Base-by-base conservation (phyloP, 2,888 invertebrate genomes). In the Dynastes maya region DNA sequence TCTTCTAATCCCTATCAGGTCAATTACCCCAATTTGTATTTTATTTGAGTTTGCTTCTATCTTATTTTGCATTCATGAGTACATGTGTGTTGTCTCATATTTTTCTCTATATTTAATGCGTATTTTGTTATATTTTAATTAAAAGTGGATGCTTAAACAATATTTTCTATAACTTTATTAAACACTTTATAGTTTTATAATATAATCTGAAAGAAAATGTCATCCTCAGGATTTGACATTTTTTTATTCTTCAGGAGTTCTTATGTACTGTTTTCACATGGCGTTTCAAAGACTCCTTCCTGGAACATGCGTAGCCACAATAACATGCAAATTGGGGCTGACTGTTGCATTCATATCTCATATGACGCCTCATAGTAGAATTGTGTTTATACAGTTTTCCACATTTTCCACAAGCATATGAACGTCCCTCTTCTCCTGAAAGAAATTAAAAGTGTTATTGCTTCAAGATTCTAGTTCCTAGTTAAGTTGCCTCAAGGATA, bases 311-410 rank as follows among this genome's bases (percentile, higher is more conserved):
- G n/a, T 78, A 78, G 51, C 65, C 65, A 53, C 78, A 78, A 11
- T 72, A 1, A 53, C 78, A 78, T 5, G 61, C 61, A 65, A 78
- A 78, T 37, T 63, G 72, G 32, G 71, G 61, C 11, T 53, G 71
- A 49, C 51, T 78, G 16, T 53, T 70, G 53, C 79, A 79, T 53
- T 79, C 79, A 49, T 77, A 79, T 70, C 63, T 79, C 37, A 61
- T 53, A 40, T 79, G 79, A 58, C 79, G 74, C 3, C 16, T 65
- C 58, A 70, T 67, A 11, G 55, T 76, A 6, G 45, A 63, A 67
- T 77, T 29, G 32, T 79, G 79, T 67, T 68, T 68, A 40, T 67
- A 77, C 5, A 37, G 32, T 63, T 79, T 79, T 22, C 72, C 65
- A 11, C 53, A 32, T 37, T 37, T 78, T 71, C 22, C 72, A 45